Evolutionary conservation across 2,888 invertebrate genomes (phyloP), one percentile per base, ranked within the genome.

Genomic region (Drosophila monieri): DNA sequence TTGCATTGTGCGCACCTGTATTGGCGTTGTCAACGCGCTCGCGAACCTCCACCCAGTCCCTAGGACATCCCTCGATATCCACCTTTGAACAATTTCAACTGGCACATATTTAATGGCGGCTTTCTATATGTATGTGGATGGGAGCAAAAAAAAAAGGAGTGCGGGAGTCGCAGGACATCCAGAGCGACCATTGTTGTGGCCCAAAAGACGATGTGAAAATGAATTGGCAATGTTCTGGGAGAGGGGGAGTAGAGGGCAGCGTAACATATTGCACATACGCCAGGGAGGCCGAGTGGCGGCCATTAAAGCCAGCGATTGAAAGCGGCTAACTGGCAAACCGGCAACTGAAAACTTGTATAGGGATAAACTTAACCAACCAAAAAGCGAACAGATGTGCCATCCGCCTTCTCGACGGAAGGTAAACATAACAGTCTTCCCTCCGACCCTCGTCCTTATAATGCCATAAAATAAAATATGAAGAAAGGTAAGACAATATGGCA

Each of bases 1-100:
- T 79, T 76, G 80, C 78, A 83, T 78, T 80, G 77, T 73, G 85
- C 61, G 64, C 81, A 81, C 81, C 81, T 81, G 81, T 74, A 86
- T 86, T 86, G 87, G 85, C 76, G 70, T 80, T 81, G 81, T 78
- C 87, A 78, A 71, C 66, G 73, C 60, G 67, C 56, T 62, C 56
- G 57, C 41, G 62, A 12, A 15, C 5, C 48, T 32, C 14, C 21
- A 25, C 32, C 14, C 43, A 21, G 10, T 30, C 21, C 37, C 46
- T 21, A 25, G n/a, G 25, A 18, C 25, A 41, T 43, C 58, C 6
- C 23, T 23, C 30, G 32, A 58, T 41, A 25, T 10, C 25, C 39
- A 35, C 51, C 65, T 65, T 46, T 65, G 53, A 46, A 64, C 44
- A 44, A 46, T 64, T 53, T 18, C 46, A 23, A 39, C 66, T 30